These are phyloP conservation scores for Cnemophilus loriae DNA, from an alignment of 2,113 vertebrate species.

Conservation along the genomic window DNA sequence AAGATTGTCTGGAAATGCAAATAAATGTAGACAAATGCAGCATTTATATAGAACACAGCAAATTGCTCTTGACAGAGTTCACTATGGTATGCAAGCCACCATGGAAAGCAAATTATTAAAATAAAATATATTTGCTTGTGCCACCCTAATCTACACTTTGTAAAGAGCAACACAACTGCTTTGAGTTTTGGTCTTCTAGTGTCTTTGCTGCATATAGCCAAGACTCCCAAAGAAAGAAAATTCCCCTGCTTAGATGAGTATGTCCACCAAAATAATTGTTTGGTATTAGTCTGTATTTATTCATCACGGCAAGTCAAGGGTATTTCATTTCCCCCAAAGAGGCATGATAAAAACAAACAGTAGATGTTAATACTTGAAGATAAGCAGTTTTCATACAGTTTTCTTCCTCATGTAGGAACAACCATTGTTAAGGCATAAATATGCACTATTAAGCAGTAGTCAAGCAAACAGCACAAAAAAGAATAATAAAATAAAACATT, in stretches of 20 bases:
- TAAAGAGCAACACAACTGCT: not conserved
- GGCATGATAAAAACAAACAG: not conserved
- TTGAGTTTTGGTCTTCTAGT: not conserved
- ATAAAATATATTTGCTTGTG: not conserved
- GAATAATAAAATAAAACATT: not conserved
- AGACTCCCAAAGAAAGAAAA: not conserved
- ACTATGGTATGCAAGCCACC: not conserved
- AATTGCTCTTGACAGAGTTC: not conserved
- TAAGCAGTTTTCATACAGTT: not conserved
- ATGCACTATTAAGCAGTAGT: not conserved
- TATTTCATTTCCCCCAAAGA: not conserved
- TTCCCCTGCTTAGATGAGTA: not conserved
- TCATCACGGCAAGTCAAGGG: not conserved
- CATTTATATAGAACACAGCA: not conserved
- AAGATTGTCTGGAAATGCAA: not conserved
- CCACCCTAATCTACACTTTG: not conserved
- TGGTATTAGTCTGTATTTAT: not conserved
- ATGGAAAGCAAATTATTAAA: not conserved
- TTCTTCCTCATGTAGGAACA: not conserved
- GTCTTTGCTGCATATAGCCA: not conserved
- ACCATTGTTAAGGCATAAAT: not conserved
- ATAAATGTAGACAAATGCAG: not conserved
- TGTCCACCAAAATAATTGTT: not conserved
- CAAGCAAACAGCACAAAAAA: not conserved
- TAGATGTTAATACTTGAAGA: not conserved